Evolutionary conservation across 2,113 vertebrate genomes (phyloP).

Genomic region (Podocnemis expansa): DNA sequence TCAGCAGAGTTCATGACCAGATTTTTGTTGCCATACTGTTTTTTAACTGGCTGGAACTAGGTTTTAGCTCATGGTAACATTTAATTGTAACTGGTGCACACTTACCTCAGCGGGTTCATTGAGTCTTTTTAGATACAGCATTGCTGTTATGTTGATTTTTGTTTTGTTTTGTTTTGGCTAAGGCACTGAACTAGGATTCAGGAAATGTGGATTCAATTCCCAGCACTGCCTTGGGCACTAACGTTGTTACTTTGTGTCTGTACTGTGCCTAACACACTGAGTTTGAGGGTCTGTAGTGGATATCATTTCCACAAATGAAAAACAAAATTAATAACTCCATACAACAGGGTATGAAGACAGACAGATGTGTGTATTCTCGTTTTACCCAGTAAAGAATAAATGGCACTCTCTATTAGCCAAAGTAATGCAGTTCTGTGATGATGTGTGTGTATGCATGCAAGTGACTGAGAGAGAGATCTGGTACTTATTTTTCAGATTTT

Average conservation of each 20-base stretch:
- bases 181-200: neutral
- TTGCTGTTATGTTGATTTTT: constrained; percentile 55
- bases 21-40: constrained; percentile 16
- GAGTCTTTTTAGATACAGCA: constrained; percentile 76
- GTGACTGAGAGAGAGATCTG: constrained; percentile 6
- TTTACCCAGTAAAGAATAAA: constrained; percentile 64
- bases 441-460: constrained; percentile 60
- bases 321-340: constrained; percentile 22
- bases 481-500: constrained; percentile 69
- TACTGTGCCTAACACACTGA: neutral
- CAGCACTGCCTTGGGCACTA: too few species aligned
- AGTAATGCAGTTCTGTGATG: constrained; percentile 69
- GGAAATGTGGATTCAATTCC: neutral
- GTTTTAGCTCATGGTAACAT: constrained; percentile 68
- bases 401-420: constrained; percentile 63
- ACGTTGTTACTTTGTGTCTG: constrained; percentile 20
- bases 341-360: neutral
- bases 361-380: constrained; percentile 43
- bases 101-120: constrained; percentile 75
- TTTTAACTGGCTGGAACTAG: constrained; percentile 46
- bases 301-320: constrained; percentile 55
- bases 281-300: constrained; percentile 9
- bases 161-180: neutral
- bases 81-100: constrained; percentile 76
- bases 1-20: neutral